A percentile compares a stretch with the other conserved stretches of the same genome.
Conservation (phyloP, 2,888 invertebrate genomes). For the Microctonus aethiopoides region DNA sequence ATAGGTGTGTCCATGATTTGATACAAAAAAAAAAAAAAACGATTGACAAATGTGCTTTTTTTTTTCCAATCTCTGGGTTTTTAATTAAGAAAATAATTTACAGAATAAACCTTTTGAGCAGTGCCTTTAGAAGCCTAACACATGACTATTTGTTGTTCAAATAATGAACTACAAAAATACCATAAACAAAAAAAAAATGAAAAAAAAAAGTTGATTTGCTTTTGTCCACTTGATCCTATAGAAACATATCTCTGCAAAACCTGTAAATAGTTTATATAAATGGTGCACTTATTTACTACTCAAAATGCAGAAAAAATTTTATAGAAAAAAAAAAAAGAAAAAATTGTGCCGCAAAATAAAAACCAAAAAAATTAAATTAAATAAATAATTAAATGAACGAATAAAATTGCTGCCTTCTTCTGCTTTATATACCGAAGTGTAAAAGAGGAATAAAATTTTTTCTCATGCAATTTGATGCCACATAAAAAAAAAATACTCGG, state of each 20-base stretch:
- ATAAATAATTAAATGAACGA: no score
- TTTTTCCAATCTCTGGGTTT: neutral
- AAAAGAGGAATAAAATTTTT: neutral
- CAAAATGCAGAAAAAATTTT: neutral
- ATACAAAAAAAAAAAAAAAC: neutral
- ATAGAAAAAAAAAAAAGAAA: neutral
- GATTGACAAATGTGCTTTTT: neutral
- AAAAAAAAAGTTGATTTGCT: constrained; percentile 2
- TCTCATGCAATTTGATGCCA: neutral
- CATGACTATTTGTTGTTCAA: constrained; percentile 38
- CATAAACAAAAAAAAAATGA: neutral
- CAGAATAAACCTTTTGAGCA: constrained; percentile 50
- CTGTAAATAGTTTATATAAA: constrained; percentile 22
- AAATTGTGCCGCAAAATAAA: constrained; percentile 7
- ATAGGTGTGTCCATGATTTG: neutral
- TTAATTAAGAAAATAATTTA: neutral
- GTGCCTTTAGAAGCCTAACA: constrained; percentile 63
- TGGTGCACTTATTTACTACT: constrained; percentile 3
- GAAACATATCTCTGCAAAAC: constrained; percentile 16
- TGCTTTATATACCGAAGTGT: neutral
- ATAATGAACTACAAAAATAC: neutral
- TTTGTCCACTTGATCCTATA: neutral
- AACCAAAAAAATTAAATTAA: neutral
- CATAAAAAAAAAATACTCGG: constrained; percentile 7
- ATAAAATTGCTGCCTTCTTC: neutral